Conservation (phyloP, 2,113 vertebrate genomes). For the Antennarius striatus region DNA sequence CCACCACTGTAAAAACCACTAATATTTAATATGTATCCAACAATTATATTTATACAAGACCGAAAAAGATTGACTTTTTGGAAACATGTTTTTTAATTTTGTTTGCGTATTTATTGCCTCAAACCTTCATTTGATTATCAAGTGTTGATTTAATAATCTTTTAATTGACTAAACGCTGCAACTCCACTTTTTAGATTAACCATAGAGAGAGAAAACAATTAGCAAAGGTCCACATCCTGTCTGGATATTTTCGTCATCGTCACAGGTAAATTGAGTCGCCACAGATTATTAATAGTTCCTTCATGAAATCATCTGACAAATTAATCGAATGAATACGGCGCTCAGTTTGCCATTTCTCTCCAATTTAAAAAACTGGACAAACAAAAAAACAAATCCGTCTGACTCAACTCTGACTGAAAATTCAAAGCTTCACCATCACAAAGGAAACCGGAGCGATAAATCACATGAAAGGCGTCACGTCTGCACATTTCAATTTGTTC, state of each 20-base stretch:
- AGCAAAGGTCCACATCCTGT: neutral
- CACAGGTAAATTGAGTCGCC: neutral
- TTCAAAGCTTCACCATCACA: neutral
- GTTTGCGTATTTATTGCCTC: too few relatives aligned
- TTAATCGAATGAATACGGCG: neutral
- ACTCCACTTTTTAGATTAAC: neutral
- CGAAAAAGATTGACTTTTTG: too few relatives aligned
- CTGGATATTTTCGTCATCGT: conserved; percentile 6
- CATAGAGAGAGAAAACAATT: neutral
- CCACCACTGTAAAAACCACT: too few relatives aligned
- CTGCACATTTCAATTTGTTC: neutral
- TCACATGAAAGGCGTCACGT: neutral
- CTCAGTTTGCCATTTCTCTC: neutral
- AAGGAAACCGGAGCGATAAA: neutral
- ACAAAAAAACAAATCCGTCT: conserved; percentile 2
- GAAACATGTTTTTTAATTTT: too few relatives aligned
- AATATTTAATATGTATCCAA: too few relatives aligned
- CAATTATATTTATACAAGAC: too few relatives aligned
- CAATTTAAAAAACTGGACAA: neutral
- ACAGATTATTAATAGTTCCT: neutral
- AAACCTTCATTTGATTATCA: too few relatives aligned
- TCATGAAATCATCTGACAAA: neutral
- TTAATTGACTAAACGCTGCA: neutral
- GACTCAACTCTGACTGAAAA: neutral
- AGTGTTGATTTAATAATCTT: too few relatives aligned